phyloP scores from a whole-genome alignment of 2,797 vertebrate species.

The Pterois miles region DNA sequence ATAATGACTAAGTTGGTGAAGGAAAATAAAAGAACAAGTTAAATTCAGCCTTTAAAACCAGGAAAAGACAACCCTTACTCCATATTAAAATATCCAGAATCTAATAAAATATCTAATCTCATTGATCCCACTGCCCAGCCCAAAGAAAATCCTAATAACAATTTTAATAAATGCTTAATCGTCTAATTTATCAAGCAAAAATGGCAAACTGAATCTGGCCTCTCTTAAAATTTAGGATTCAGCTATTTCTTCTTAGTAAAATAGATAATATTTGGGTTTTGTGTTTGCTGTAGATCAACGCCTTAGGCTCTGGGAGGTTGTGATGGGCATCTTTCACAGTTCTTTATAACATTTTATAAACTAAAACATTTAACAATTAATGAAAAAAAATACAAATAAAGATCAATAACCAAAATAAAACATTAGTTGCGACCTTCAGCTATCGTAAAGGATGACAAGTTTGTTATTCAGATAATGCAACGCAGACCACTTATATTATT shows the following conservation, averaged over 20 bases:
- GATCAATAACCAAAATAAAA: neutral
- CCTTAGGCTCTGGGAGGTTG: neutral
- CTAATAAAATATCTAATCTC: too few relatives aligned
- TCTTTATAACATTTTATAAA: neutral
- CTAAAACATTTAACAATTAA: neutral
- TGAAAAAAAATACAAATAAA: neutral
- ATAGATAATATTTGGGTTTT: too few relatives aligned
- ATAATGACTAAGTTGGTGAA: too few relatives aligned
- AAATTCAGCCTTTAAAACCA: too few relatives aligned
- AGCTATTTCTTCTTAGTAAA: too few relatives aligned
- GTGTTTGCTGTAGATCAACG: too few relatives aligned
- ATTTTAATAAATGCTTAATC: neutral
- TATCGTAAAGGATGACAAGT: neutral
- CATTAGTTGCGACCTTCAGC: neutral
- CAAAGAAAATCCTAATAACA: neutral
- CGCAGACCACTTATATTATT: neutral
- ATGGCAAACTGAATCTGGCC: too few relatives aligned
- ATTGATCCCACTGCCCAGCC: too few relatives aligned
- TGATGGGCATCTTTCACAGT: neutral
- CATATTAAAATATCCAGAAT: too few relatives aligned
- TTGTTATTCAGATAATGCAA: constrained; percentile 1
- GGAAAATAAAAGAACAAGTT: too few relatives aligned
- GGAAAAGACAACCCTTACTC: too few relatives aligned
- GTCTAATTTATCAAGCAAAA: neutral
- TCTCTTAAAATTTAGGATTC: too few relatives aligned